phyloP scores from a whole-genome alignment of 2,888 invertebrate genomes.

The Coremacera marginata region DNA sequence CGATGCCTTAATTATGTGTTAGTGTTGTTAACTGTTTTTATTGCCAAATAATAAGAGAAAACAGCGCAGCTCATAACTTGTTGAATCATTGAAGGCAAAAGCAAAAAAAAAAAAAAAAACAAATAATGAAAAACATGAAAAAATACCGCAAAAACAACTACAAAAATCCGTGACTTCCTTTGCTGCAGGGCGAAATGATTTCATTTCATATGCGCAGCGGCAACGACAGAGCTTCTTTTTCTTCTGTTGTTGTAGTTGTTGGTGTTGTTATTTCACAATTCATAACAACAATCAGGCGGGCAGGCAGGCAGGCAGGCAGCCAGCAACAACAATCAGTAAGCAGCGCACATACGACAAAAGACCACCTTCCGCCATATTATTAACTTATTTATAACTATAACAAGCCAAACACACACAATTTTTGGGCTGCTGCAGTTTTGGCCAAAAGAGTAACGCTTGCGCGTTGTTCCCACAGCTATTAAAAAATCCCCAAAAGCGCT shows the following conservation, averaged over 20 bases:
- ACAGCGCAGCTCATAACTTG: not conserved
- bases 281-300: conserved; percentile 25
- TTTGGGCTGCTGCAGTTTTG: conserved; percentile 11
- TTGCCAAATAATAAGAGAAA: too few relatives aligned
- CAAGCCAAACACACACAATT: conserved; percentile 48
- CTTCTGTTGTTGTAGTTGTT: not conserved
- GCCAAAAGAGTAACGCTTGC: not conserved
- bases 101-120: not conserved
- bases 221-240: not conserved
- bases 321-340: conserved; percentile 2
- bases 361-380: conserved; percentile 69
- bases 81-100: not conserved
- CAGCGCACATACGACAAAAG: conserved; percentile 54
- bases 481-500: conserved; percentile 29
- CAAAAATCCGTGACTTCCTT: conserved; percentile 54
- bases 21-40: too few relatives aligned
- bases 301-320: not conserved
- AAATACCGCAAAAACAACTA: conserved; percentile 10
- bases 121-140: not conserved
- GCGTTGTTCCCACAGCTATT: conserved; percentile 52
- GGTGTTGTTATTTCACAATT: conserved; percentile 13
- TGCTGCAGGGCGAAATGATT: conserved; percentile 41
- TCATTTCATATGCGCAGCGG: not conserved
- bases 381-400: conserved; percentile 70
- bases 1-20: too few relatives aligned